Evolutionary conservation across 2,888 invertebrate genomes (phyloP), one percentile per base, ranked within the genome.

Genomic region (Nemotelus pantherinus): DNA sequence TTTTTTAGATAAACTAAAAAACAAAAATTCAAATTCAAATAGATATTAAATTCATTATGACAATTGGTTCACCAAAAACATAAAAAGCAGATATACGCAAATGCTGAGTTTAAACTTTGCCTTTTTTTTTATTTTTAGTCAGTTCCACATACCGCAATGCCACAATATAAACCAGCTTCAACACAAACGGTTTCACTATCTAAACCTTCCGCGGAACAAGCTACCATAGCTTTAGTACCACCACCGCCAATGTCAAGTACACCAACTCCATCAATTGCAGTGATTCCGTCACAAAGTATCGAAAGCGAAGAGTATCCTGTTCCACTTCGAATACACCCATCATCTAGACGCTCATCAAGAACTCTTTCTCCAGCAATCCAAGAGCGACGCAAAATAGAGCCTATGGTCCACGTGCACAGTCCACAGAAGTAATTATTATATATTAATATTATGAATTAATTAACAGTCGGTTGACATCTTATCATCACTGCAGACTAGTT

Each of bases 241-340:
- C 63, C 65, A 9, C 58, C 79, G 5, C 71, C 80, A 3, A 77
- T 7, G 80, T 43, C 48, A 6, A 70, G 39, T n/a, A 70, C 60
- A 3, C 72, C 58, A 60, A 79, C 84, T 7, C 91, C 91, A 81
- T 88, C 90, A 9, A 91, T 91, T 78, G 90, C 90, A 6, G 90
- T 91, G 3, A 91, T 91, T 79, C 90, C 91, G 86, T 81, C 86
- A 87, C 78, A 88, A 87, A 83, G 88, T 83, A 81, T 89, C 85
- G 85, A 89, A 87, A 70, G 55, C 5, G 76, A 80, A 6, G 76
- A 80, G 44, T 63, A 79, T 64, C 75, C 78, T 48, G 71, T 85
- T 87, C 81, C 87, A 86, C 88, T 77, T 87, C 88, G 65, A 60
- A 70, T 65, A 3, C 58, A 67, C 83, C 85, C 74, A 88, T 88